Evolutionary conservation across 2,888 invertebrate genomes (phyloP).

Genomic region (Eupithecia subfuscata): DNA sequence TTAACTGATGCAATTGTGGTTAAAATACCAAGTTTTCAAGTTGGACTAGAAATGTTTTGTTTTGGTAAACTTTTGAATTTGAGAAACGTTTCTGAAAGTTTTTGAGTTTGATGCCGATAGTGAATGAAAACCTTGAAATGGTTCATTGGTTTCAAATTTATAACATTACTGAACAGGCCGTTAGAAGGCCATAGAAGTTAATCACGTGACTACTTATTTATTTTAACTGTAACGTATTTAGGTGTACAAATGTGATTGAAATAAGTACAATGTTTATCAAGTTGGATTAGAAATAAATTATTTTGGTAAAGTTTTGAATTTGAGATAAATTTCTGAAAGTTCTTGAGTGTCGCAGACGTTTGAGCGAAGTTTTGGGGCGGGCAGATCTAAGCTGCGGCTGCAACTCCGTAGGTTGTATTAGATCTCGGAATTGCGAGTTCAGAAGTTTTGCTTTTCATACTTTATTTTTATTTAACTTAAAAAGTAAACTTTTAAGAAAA

Average conservation of each 20-base stretch:
- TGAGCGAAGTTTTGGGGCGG: slow-evolving; percentile 11
- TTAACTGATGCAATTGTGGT: too few relatives aligned
- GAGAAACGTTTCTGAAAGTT: not conserved
- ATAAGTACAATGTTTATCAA: not conserved
- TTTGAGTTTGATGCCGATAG: slow-evolving; percentile 46
- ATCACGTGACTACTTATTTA: slow-evolving; percentile 32
- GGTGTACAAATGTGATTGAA: not conserved
- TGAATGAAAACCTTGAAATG: slow-evolving; percentile 47
- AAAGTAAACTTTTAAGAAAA: too few relatives aligned
- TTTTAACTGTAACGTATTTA: not conserved
- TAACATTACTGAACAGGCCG: slow-evolving; percentile 41
- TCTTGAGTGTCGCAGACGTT: slow-evolving; percentile 24
- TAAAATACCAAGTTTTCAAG: too few relatives aligned
- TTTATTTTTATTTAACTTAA: too few relatives aligned
- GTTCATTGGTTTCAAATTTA: slow-evolving; percentile 25
- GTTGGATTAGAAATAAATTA: not conserved
- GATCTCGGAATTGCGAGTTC: not conserved
- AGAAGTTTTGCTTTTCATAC: not conserved
- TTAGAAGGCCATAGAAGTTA: too few relatives aligned
- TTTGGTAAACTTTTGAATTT: too few relatives aligned
- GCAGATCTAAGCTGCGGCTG: slow-evolving; percentile 3
- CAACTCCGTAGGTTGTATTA: slow-evolving; percentile 8
- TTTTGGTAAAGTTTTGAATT: slow-evolving; percentile 16
- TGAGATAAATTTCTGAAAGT: slow-evolving; percentile 13
- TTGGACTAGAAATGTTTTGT: too few relatives aligned